phyloP scores from a whole-genome alignment of 2,888 invertebrate species.

The Nephrotoma appendiculata region DNA sequence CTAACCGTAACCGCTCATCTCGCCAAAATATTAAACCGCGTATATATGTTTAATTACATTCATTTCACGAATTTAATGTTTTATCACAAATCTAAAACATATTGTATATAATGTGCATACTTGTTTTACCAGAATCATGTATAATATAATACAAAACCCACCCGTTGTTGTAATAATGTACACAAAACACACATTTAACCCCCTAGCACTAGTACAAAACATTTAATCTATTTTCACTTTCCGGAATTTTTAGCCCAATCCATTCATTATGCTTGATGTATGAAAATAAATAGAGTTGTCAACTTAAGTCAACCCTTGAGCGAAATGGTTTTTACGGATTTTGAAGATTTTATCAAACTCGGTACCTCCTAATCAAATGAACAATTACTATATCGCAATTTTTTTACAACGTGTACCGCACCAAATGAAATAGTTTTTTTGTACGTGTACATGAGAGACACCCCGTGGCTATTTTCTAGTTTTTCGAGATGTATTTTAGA shows the following conservation, averaged over 20 bases:
- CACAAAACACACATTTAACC: neutral
- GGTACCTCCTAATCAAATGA: neutral
- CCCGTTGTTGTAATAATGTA: neutral
- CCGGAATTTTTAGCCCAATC: neutral
- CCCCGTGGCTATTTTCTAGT: neutral
- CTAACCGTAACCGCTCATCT: neutral
- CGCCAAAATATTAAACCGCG: neutral
- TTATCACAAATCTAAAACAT: neutral
- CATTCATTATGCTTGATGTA: neutral
- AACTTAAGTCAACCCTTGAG: neutral
- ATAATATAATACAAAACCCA: neutral
- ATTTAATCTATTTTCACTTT: neutral
- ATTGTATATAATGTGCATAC: neutral
- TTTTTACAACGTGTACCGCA: neutral
- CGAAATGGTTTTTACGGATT: neutral
- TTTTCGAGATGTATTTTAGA: neutral
- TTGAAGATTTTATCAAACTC: neutral
- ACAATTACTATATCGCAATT: neutral
- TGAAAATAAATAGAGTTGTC: neutral
- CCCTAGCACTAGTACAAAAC: neutral
- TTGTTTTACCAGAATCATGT: neutral
- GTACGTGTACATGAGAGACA: neutral
- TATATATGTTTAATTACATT: neutral
- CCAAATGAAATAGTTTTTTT: neutral
- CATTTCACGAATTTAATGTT: neutral